phyloP scores from a whole-genome alignment of 23 tunicate genomes.

The Trididemnum nubilum region DNA sequence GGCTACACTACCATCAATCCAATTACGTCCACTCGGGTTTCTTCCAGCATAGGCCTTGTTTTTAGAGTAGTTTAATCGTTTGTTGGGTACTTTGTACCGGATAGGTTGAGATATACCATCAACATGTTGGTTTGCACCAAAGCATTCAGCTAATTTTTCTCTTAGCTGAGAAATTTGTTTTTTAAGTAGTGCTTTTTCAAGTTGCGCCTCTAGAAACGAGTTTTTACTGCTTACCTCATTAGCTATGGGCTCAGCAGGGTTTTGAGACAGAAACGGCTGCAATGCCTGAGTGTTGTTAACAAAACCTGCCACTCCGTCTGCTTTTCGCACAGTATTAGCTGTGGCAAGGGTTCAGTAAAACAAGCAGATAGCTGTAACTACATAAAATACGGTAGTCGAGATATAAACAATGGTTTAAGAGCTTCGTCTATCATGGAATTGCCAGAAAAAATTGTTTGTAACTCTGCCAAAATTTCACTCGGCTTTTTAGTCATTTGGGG shows the following conservation, averaged over 20 bases:
- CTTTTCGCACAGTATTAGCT: background rate
- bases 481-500: background rate
- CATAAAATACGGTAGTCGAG: background rate
- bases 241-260: background rate
- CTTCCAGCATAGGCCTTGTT: too few relatives aligned
- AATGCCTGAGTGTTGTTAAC: background rate
- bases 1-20: background rate
- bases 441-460: background rate
- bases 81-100: background rate
- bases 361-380: background rate
- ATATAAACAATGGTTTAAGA: background rate
- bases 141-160: background rate
- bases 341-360: background rate
- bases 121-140: background rate
- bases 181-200: background rate
- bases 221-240: background rate
- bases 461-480: background rate
- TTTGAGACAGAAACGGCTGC: background rate
- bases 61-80: background rate
- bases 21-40: background rate
- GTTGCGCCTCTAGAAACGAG: background rate
- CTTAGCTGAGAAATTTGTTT: background rate
- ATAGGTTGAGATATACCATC: background rate
- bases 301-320: background rate
- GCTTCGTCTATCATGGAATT: background rate